Conservation (phyloP, 2,113 vertebrate genomes). For the Cochlearius cochlearius region DNA sequence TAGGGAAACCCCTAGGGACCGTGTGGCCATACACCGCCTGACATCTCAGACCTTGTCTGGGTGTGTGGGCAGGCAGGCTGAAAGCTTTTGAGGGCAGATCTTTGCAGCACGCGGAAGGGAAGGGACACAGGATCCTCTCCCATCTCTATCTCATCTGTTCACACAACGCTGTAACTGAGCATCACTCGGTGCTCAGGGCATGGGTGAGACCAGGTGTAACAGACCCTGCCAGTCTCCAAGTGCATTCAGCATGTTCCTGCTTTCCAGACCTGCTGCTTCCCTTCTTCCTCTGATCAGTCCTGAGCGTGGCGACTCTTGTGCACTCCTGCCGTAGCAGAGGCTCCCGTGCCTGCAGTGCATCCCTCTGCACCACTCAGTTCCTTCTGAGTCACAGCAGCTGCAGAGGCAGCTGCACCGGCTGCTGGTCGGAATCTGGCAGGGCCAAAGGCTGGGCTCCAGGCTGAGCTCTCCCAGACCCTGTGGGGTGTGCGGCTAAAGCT, state of each 20-base stretch:
- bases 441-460: neutral
- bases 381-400: neutral
- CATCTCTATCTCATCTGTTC: neutral
- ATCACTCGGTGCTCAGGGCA: neutral
- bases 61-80: neutral
- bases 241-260: neutral
- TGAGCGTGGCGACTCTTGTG: rapidly evolving
- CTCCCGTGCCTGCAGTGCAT: neutral
- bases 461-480: neutral
- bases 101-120: neutral
- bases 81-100: neutral
- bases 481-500: neutral
- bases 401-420: neutral
- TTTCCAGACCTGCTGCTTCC: neutral
- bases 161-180: rapidly evolving
- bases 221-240: neutral
- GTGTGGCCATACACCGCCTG: neutral
- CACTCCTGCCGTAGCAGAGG: neutral
- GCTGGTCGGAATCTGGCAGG: neutral
- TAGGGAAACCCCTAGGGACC: neutral
- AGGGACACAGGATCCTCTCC: neutral
- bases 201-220: neutral
- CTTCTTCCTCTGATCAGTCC: neutral
- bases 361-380: neutral
- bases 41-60: neutral